Conservation (phyloP, 2,113 vertebrate genomes). For the Motacilla tschutschensis region DNA sequence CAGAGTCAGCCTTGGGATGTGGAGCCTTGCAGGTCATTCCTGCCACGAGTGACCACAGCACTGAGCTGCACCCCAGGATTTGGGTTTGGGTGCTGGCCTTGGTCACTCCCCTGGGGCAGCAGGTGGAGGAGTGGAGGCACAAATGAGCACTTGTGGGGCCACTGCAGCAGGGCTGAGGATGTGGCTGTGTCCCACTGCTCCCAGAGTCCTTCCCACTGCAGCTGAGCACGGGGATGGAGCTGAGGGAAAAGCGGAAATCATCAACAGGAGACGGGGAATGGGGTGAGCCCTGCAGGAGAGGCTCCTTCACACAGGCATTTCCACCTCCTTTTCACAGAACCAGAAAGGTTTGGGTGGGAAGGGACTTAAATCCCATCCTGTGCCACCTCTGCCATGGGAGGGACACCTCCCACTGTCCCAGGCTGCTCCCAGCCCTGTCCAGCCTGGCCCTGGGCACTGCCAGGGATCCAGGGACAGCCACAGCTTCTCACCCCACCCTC, state of each 20-base stretch:
- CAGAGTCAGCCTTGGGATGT: neutral
- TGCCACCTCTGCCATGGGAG: neutral
- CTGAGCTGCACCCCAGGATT: neutral
- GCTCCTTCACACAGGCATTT: neutral
- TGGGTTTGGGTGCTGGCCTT: neutral
- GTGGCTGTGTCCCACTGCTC: neutral
- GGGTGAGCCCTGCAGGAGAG: neutral
- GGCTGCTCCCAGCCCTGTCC: accelerated
- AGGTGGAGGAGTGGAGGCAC: neutral
- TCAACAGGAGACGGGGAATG: accelerated
- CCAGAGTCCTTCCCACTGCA: neutral
- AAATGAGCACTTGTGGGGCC: neutral
- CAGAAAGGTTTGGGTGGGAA: neutral
- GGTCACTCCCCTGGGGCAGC: neutral
- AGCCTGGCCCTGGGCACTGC: neutral
- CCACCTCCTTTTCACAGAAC: neutral
- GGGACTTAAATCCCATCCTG: neutral
- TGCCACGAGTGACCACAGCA: neutral
- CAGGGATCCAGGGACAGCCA: neutral
- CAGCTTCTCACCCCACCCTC: neutral
- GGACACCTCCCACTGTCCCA: accelerated
- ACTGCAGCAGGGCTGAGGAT: neutral
- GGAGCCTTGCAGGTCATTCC: neutral
- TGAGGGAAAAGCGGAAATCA: neutral
- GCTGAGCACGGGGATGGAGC: neutral